Conservation (phyloP, 2,797 vertebrate genomes). For the Hyperoplus lanceolatus region DNA sequence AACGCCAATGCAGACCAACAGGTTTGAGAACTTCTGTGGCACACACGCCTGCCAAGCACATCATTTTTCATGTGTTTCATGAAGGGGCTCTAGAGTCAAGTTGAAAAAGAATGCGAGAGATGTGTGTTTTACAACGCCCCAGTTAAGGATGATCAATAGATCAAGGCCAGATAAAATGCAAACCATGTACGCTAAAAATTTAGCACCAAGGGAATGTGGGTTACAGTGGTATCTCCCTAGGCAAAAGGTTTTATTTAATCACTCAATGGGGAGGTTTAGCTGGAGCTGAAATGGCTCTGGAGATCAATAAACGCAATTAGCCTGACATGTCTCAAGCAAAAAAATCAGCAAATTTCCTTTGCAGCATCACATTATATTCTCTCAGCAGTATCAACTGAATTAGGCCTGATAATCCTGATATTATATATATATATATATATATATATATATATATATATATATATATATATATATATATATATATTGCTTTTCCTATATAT, state of each 20-base stretch:
- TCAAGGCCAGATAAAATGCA: not conserved
- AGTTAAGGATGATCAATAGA: not conserved
- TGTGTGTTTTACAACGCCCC: not conserved
- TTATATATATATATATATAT: no score
- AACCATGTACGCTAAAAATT: not conserved
- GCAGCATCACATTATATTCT: not conserved
- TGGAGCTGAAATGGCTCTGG: not conserved
- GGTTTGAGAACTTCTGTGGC: no score
- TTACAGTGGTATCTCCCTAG: not conserved
- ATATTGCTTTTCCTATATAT: no score
- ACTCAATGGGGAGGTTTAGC: not conserved
- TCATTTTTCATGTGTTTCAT: not conserved
- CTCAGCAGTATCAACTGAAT: not conserved
- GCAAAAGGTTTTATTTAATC: conserved; percentile 2
- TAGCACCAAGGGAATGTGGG: not conserved
- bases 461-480: no score
- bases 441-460: no score
- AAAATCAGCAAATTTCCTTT: not conserved
- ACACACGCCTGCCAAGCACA: not conserved
- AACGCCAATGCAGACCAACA: not conserved
- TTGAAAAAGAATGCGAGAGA: not conserved
- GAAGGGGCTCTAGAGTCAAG: not conserved
- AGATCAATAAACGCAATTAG: not conserved
- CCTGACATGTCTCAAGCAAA: not conserved
- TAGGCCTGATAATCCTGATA: no score